Evolutionary conservation across 2,113 vertebrate species (phyloP).

Genomic region (Hypanus sabinus): DNA sequence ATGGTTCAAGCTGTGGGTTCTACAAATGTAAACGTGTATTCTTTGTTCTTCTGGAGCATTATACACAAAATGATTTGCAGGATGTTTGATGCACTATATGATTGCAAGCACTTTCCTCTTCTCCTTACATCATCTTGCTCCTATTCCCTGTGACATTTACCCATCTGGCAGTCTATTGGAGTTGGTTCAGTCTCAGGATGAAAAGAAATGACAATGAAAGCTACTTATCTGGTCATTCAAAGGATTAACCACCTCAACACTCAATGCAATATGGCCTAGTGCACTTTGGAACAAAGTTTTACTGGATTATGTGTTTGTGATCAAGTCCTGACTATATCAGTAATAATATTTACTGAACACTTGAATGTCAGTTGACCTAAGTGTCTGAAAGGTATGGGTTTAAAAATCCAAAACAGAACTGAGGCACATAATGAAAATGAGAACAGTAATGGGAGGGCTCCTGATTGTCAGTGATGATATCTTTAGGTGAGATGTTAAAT

Average conservation of each 20-base stretch:
- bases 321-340: not conserved
- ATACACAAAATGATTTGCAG: not conserved
- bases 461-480: not conserved
- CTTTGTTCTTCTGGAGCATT: not conserved
- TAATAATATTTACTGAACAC: not conserved
- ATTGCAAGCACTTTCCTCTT: not conserved
- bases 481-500: not conserved
- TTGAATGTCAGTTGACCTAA: not conserved
- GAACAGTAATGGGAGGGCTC: not conserved
- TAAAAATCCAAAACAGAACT: not conserved
- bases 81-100: constrained; percentile 8
- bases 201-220: not conserved
- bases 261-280: not conserved
- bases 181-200: not conserved
- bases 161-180: not conserved
- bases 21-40: constrained; percentile 2
- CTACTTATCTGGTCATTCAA: not conserved
- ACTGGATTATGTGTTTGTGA: not conserved
- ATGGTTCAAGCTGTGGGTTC: not conserved
- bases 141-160: constrained; percentile 2
- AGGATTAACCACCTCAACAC: not conserved
- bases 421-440: not conserved
- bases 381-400: not conserved
- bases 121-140: not conserved
- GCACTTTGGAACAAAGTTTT: not conserved